These are phyloP conservation scores for Brachyhypopomus gauderio DNA, from an alignment of 2,113 vertebrate species.

Conservation along the genomic window DNA sequence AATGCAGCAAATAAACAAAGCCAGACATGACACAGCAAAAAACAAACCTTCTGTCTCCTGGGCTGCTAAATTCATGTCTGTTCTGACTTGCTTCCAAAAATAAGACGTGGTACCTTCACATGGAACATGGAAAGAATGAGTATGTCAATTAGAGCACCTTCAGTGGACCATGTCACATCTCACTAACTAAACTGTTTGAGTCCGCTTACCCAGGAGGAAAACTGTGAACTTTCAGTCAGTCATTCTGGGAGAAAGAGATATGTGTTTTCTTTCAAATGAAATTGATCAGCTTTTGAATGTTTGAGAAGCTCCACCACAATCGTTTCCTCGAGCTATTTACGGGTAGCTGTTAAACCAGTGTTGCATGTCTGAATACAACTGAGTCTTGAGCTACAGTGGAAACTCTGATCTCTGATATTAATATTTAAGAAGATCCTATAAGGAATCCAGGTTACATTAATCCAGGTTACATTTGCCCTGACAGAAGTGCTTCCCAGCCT, in stretches of 20 bases:
- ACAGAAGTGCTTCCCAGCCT: background rate
- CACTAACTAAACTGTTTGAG: background rate
- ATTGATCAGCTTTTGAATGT: background rate
- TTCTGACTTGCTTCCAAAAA: slow-evolving; percentile 54
- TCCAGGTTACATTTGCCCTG: slow-evolving; percentile 37
- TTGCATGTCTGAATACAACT: background rate
- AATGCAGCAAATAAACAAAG: too few species aligned
- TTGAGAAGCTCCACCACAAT: background rate
- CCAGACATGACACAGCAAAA: too few species aligned
- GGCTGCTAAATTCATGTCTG: slow-evolving; percentile 39
- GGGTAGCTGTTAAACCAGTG: too few species aligned
- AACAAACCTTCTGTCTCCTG: slow-evolving; percentile 18
- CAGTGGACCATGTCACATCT: background rate
- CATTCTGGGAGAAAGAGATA: background rate
- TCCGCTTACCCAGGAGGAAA: background rate
- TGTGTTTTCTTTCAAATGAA: background rate
- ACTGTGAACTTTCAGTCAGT: background rate
- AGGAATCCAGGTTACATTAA: slow-evolving; percentile 34
- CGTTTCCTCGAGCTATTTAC: background rate
- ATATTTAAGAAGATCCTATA: slow-evolving; percentile 12
- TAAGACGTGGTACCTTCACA: slow-evolving; percentile 52
- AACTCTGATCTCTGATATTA: slow-evolving; percentile 29
- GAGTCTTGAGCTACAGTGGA: background rate
- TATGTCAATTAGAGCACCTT: background rate
- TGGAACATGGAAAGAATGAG: slow-evolving; percentile 41